A percentile compares a stretch with the other conserved stretches of the same genome.
These are phyloP conservation scores for Tapirus indicus DNA, from an alignment of 2,797 vertebrate species.

Conservation along the genomic window DNA sequence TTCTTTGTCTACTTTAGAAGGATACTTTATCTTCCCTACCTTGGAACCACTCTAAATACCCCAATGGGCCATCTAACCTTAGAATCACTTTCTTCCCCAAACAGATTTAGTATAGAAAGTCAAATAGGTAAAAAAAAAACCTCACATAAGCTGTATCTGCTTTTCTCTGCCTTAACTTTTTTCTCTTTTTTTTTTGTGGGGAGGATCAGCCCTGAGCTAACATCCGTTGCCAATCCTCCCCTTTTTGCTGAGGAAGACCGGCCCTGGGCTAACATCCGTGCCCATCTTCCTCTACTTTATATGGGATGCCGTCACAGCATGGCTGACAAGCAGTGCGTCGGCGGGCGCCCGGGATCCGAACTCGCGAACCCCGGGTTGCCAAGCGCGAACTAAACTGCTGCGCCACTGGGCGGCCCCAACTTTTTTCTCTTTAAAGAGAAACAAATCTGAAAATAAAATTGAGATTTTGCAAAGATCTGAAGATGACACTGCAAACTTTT, in stretches of 20 bases:
- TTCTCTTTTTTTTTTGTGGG: too few relatives aligned
- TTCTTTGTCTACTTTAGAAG: not conserved
- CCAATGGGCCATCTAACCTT: not conserved
- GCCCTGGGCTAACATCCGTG: too few relatives aligned
- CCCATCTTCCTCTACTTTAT: too few relatives aligned
- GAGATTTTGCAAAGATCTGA: slow-evolving; percentile 14
- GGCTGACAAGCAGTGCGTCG: too few relatives aligned
- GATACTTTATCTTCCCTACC: not conserved
- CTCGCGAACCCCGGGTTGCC: too few relatives aligned
- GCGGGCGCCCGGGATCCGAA: too few relatives aligned
- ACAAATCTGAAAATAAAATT: not conserved
- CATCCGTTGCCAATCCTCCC: too few relatives aligned
- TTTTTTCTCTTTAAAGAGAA: slow-evolving; percentile 26
- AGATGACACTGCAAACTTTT: not conserved
- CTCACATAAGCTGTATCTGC: not conserved
- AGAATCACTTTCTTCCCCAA: not conserved
- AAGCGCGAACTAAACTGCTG: too few relatives aligned
- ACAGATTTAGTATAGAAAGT: not conserved
- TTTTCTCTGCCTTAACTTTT: not conserved
- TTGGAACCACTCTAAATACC: not conserved
- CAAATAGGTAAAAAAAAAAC: not conserved
- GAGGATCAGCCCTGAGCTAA: too few relatives aligned
- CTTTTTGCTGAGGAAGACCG: too few relatives aligned
- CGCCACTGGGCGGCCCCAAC: too few relatives aligned
- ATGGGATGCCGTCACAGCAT: too few relatives aligned